Evolutionary conservation across 2,888 invertebrate genomes (phyloP).

Genomic region (Slavum lentiscoides): DNA sequence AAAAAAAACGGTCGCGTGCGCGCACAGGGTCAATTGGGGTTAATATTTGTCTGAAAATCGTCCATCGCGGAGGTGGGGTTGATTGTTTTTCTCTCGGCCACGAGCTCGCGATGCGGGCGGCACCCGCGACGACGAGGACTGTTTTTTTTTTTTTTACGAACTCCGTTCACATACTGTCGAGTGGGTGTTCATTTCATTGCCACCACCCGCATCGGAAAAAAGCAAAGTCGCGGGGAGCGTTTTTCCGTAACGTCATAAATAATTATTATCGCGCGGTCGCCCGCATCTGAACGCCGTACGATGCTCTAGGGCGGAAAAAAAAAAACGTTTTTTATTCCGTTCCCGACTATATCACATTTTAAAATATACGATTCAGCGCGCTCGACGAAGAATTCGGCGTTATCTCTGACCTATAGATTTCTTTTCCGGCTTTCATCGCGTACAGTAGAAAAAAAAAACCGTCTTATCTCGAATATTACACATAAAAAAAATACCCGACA

Average conservation of each 20-base stretch:
- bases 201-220: slow-evolving; percentile 32
- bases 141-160: no score
- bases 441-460: no score
- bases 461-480: no score
- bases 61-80: neutral
- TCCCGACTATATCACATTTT: neutral
- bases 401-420: neutral
- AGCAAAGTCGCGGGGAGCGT: neutral
- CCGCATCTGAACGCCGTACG: slow-evolving; percentile 1
- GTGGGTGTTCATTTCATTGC: neutral
- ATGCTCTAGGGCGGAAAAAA: neutral
- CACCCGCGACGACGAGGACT: neutral
- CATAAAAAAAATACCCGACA: no score
- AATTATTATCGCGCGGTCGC: neutral
- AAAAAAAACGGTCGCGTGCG: neutral
- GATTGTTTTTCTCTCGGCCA: slow-evolving; percentile 1
- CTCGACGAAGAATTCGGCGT: neutral
- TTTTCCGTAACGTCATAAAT: neutral
- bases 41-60: neutral
- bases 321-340: neutral
- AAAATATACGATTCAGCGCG: neutral
- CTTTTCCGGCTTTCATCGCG: no score
- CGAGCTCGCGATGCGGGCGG: slow-evolving; percentile 23
- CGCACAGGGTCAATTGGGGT: slow-evolving; percentile 14
- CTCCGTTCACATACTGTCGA: no score